phyloP scores from a whole-genome alignment of 1,140 invertebrate genomes.

The Micrasema longulum region DNA sequence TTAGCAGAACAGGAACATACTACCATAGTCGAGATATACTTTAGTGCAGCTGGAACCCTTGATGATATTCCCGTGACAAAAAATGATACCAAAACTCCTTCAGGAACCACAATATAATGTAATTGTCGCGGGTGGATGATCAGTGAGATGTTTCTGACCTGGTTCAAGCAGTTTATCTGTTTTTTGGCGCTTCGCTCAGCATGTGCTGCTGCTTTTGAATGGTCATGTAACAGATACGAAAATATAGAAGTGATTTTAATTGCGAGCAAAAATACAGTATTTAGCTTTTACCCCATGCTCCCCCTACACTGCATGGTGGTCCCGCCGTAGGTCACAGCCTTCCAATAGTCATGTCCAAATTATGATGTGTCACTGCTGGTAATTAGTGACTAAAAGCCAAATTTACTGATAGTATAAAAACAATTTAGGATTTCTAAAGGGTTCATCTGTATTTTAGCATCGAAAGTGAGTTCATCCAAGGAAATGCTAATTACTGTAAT shows the following conservation, averaged over 20 bases:
- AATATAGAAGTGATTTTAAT: background rate
- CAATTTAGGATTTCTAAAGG: too few species aligned
- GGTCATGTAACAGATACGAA: background rate
- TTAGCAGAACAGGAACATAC: constrained; percentile 42
- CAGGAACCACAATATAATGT: background rate
- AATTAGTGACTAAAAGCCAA: too few species aligned
- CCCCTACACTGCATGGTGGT: too few species aligned
- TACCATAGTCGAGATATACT: constrained; percentile 59
- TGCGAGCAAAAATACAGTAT: constrained; percentile 49
- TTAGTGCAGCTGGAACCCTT: constrained; percentile 58
- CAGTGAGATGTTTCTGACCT: background rate
- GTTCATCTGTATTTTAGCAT: too few species aligned
- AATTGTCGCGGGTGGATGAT: background rate
- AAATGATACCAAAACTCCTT: constrained; percentile 57
- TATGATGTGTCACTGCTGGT: too few species aligned
- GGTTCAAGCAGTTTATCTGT: background rate
- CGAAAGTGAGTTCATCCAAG: too few species aligned
- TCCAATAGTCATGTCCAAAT: too few species aligned
- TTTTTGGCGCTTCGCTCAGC: background rate
- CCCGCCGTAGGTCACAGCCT: too few species aligned
- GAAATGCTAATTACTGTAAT: too few species aligned
- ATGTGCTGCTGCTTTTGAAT: background rate
- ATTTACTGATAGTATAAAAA: too few species aligned
- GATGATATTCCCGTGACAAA: too few species aligned
- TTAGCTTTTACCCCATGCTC: too few species aligned